Percentiles rank a stretch among this genome's conserved stretches.
Evolutionary conservation across 2,888 invertebrate genomes (phyloP).

Genomic region (Drosophila robusta): DNA sequence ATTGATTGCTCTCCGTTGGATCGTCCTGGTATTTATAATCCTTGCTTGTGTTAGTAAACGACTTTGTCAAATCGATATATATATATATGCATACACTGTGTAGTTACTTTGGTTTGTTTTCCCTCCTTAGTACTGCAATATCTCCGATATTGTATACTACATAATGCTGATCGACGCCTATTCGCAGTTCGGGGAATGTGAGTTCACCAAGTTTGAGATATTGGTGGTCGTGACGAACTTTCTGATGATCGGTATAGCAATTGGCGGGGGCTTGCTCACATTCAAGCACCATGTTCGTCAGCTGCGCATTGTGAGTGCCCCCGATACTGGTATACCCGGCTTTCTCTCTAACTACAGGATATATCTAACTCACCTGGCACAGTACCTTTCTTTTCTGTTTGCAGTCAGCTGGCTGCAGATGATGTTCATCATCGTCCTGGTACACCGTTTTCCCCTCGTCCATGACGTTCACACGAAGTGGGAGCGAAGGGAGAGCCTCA

Average conservation of each 20-base stretch:
- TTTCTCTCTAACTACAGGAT: not conserved
- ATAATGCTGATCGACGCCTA: conserved; percentile 3
- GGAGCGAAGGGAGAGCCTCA: conserved; percentile 9
- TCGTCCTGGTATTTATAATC: not conserved
- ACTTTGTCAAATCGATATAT: accelerated
- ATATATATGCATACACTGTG: not conserved
- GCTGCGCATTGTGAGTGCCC: conserved; percentile 37
- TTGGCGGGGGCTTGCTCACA: conserved; percentile 3
- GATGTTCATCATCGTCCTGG: conserved; percentile 32
- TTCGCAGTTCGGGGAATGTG: not conserved
- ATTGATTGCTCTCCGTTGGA: conserved; percentile 21
- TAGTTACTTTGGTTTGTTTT: not conserved
- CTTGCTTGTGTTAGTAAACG: conserved; percentile 25
- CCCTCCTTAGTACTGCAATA: conserved; percentile 8
- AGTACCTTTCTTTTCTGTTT: conserved; percentile 32
- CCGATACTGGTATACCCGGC: not conserved
- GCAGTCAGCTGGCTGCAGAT: conserved; percentile 37
- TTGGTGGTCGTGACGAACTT: not conserved
- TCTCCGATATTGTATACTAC: not conserved
- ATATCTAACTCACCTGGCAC: conserved; percentile 2
- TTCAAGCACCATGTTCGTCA: conserved; percentile 2
- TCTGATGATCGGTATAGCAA: not conserved
- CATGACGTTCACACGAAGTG: conserved; percentile 32
- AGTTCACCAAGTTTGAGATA: conserved; percentile 18
- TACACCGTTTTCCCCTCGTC: conserved; percentile 18